Percentiles rank a stretch among this genome's conserved stretches.
phyloP scores from a whole-genome alignment of 2,797 vertebrate species.

The Sebastes nivosus region DNA sequence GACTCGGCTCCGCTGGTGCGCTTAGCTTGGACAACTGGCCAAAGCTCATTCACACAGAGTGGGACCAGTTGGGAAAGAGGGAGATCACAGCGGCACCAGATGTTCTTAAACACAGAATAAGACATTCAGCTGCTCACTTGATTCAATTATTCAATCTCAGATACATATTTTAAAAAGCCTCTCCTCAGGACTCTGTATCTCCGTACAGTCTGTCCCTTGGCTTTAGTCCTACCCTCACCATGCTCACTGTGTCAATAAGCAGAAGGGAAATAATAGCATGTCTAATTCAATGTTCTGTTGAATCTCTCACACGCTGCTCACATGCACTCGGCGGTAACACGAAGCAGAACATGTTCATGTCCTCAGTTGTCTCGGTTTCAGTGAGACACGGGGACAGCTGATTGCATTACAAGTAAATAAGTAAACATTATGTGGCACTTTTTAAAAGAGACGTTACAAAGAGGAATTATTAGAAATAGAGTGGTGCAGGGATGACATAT shows the following conservation, averaged over 20 bases:
- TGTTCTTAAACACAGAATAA: constrained; percentile 23
- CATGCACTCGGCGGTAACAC: constrained; percentile 37
- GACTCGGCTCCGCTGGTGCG: constrained; percentile 20
- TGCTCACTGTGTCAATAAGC: constrained; percentile 17
- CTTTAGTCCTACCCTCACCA: background rate
- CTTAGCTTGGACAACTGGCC: constrained; percentile 43
- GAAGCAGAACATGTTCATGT: constrained; percentile 30
- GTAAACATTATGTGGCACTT: background rate
- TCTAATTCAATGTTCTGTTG: constrained; percentile 68
- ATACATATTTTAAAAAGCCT: constrained; percentile 15
- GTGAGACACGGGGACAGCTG: background rate
- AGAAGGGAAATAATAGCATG: constrained; percentile 34
- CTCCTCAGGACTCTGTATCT: constrained; percentile 14
- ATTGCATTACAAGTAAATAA: background rate
- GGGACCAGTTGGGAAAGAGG: background rate
- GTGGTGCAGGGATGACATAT: rapidly evolving
- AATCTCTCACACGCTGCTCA: constrained; percentile 36
- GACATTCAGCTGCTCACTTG: constrained; percentile 2
- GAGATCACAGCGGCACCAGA: constrained; percentile 20
- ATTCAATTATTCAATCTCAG: constrained; percentile 33
- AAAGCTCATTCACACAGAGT: constrained; percentile 38
- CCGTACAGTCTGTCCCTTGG: constrained; percentile 28
- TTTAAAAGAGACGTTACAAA: background rate
- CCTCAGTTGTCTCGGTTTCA: background rate
- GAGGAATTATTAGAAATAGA: background rate